These are phyloP conservation scores for Palythoa heliodiscus DNA, from an alignment of 92 coral and sea anemone species.

Conservation along the genomic window DNA sequence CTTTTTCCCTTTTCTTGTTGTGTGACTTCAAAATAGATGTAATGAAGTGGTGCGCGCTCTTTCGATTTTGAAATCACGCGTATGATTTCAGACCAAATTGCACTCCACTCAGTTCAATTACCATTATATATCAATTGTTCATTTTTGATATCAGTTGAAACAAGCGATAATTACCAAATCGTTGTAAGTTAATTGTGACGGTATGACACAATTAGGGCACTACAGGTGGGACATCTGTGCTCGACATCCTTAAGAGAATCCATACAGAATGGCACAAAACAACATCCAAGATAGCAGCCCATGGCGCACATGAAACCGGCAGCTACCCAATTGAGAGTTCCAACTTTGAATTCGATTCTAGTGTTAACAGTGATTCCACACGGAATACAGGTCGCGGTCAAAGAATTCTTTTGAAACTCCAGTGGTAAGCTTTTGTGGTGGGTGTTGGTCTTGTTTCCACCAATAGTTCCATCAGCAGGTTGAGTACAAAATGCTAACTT, in stretches of 20 bases:
- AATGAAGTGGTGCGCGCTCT: too few species aligned
- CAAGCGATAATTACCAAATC: neutral
- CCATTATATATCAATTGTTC: too few species aligned
- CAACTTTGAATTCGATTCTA: neutral
- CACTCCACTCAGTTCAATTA: too few species aligned
- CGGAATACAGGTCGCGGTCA: neutral
- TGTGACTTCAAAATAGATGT: too few species aligned
- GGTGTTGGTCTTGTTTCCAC: neutral
- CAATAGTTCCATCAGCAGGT: neutral
- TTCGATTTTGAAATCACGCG: too few species aligned
- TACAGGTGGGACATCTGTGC: constrained; percentile 24
- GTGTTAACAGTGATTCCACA: constrained; percentile 1
- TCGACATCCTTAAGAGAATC: constrained; percentile 22
- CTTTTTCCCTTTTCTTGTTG: too few species aligned
- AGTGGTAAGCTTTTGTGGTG: neutral
- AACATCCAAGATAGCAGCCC: constrained; percentile 14
- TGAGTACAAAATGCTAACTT: neutral
- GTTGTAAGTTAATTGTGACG: neutral
- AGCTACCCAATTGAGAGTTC: constrained; percentile 8
- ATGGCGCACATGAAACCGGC: constrained; percentile 15
- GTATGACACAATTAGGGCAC: neutral
- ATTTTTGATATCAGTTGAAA: too few species aligned
- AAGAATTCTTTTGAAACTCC: neutral
- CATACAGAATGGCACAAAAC: constrained; percentile 13
- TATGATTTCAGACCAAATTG: too few species aligned